Evolutionary conservation across 2,888 invertebrate species (phyloP), one percentile per base, ranked within the genome.

Genomic region (Synanthedon vespiformis): DNA sequence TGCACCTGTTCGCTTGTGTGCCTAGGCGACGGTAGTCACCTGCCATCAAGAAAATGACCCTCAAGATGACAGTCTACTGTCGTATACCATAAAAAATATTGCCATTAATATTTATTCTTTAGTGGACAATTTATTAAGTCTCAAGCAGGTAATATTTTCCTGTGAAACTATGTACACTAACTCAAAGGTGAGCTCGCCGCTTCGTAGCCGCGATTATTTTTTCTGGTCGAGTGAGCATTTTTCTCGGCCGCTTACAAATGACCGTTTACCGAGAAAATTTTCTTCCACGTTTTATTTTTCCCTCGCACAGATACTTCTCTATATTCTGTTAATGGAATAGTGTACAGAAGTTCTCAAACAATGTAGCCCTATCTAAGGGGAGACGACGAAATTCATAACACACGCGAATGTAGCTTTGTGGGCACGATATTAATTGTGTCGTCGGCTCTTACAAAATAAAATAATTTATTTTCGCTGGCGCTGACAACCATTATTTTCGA

Each of bases 171-270:
- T 34, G 34, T 34, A 34, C 34, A 34, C 34, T 34, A 34, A 34
- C 34, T 34, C 34, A 34, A 34, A 34, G 34, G 34, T 34, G 44
- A 44, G 44, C 13, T n/a, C 13, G 6, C 13, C 44, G 44, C 54
- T 56, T 51, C 54, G 52, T 62, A 62, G 67, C 67, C 61, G 62
- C 72, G 72, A 79, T 80, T 78, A 80, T 81, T 83, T 82, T 81
- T 81, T 80, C 79, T 77, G 67, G 75, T 67, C 74, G 77, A 79
- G 72, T 70, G 72, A 79, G 71, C 79, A 81, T 81, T 82, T 82
- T 76, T 82, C 81, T 80, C 76, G 68, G 67, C 74, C 70, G 75
- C 79, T 79, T 79, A 84, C 79, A 84, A 85, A 85, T 82, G 79
- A 79, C 82, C 80, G 77, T 76, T 81, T 76, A 71, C 70, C 70